A percentile compares a stretch with the other conserved stretches of the same genome.
Conservation (phyloP, 2,113 vertebrate species). For the Coracopsis vasa region DNA sequence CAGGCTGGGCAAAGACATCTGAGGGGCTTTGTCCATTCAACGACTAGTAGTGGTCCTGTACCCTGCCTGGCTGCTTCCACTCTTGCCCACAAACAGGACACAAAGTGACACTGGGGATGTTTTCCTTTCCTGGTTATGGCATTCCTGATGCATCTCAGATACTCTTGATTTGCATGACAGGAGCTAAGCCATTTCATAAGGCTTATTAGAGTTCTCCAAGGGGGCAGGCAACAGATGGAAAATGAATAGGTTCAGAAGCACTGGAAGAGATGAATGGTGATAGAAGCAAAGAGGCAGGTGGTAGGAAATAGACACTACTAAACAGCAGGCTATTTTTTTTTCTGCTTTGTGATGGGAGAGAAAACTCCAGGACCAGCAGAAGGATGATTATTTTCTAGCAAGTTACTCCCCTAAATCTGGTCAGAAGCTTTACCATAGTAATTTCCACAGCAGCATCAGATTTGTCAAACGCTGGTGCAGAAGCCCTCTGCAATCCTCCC, state of each 20-base stretch:
- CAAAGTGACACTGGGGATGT: rapidly evolving
- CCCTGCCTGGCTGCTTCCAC: background rate
- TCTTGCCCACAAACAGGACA: background rate
- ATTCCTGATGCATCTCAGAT: background rate
- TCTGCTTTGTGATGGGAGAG: background rate
- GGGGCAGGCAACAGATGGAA: background rate
- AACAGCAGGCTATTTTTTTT: background rate
- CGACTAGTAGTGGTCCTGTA: rapidly evolving
- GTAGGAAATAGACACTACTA: background rate
- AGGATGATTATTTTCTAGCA: background rate
- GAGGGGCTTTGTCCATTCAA: background rate
- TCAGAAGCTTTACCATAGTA: background rate
- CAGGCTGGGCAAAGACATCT: background rate
- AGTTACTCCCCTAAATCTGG: background rate
- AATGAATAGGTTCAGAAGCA: background rate
- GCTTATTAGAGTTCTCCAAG: background rate
- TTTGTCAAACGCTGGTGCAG: background rate
- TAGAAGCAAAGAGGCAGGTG: background rate
- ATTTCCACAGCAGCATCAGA: background rate
- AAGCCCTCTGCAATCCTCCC: background rate
- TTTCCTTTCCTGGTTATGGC: background rate
- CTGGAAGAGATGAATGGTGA: background rate
- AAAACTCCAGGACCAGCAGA: background rate
- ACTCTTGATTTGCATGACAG: background rate
- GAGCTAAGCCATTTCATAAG: background rate